Base-by-base conservation (phyloP, 2,113 vertebrate genomes). In the Siniperca chuatsi region DNA sequence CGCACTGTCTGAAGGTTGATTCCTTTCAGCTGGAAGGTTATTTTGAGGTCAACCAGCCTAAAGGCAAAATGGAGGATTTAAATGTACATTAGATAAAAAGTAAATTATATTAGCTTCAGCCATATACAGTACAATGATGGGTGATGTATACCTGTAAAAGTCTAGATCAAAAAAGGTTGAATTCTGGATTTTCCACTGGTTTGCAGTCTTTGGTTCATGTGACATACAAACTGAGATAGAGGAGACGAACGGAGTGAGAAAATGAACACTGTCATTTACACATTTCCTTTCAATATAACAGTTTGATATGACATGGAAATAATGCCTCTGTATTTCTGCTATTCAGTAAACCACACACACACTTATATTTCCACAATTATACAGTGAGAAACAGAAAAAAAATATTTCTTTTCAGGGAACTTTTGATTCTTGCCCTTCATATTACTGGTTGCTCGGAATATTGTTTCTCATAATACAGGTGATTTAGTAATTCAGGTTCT, bases 1-100 rank as follows among this genome's bases (percentile, higher is more conserved):
- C 96, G 96, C 82, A 98, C 96, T 0, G 97, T 98, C 93, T 99
- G 98, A 0, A 99, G 94, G 87, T 98, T 97, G 84, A 99, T 97
- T 81, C 98, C 98, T 89, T 97, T 98, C 81, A 99, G 94, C 79
- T 94, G 95, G 92, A 99, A 99, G 29, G 94, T 96, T 80, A 99
- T 95, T 89, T 97, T 96, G 74, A 99, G 79, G 76, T 96, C 91
- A 70, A 99, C 90, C n/a, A 99, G 97, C 90, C 98, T 99, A 87
- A 75, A 90, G 86, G 9, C 2, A 78, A 79, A 61, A 71, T n/a
- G 3, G 46, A 87, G 33, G 2, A 40, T 54, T 23, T 57, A 5
- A 15, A 68, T 0, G 2, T 2, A 58, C 25, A 33, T 25, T 12
- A 61, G 8, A 29, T 12, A 57, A 20, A 18, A 40, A 0, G 2